Conservation (phyloP, 1,140 invertebrate genomes). For the Chironomus tepperi region DNA sequence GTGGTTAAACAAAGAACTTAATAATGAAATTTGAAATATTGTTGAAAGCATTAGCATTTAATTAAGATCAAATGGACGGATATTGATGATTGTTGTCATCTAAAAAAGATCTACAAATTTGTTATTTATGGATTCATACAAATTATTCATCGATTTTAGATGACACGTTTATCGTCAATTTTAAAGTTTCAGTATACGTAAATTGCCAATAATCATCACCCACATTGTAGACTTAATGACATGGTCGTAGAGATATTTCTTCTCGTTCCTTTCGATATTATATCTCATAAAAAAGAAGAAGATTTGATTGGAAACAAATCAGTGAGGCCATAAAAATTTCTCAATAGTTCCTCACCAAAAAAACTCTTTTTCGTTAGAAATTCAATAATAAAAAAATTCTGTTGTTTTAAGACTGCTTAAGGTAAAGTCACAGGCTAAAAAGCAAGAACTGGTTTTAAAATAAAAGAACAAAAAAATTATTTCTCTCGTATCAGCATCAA, state of each 20-base stretch:
- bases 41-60: constrained; percentile 16
- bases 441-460: constrained; percentile 7
- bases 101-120: background rate
- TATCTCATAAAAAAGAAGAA: background rate
- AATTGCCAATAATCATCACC: constrained; percentile 4
- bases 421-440: background rate
- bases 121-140: background rate
- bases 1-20: background rate
- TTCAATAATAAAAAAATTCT: background rate
- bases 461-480: background rate
- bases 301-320: background rate
- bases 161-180: background rate
- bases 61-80: background rate
- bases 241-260: background rate
- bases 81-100: background rate
- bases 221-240: constrained; percentile 11
- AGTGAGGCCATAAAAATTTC: background rate
- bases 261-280: background rate
- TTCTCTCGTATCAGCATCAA: constrained; percentile 7
- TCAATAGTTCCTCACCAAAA: background rate
- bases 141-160: constrained; percentile 23
- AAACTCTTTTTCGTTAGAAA: background rate
- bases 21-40: background rate
- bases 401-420: background rate
- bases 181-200: background rate